These are phyloP conservation scores for Alosa sapidissima DNA, from an alignment of 2,797 vertebrate genomes.

Conservation along the genomic window DNA sequence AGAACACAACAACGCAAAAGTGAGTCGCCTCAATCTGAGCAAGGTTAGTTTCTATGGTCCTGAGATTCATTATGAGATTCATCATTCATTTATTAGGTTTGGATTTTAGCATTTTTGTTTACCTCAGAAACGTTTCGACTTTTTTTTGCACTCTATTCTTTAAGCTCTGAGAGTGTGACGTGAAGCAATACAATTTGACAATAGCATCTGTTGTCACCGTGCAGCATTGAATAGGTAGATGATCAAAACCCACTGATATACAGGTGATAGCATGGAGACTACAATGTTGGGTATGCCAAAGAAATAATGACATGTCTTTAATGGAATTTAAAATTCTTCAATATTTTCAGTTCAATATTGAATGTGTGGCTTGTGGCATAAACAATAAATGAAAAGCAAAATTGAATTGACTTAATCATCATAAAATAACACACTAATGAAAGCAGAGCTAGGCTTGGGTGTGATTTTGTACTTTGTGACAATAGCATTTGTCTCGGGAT, in stretches of 20 bases:
- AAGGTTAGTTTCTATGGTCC: not conserved
- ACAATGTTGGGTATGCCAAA: no score
- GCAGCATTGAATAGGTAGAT: no score
- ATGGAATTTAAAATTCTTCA: no score
- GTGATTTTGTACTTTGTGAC: not conserved
- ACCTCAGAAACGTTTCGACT: not conserved
- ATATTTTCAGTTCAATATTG: no score
- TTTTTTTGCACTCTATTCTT: not conserved
- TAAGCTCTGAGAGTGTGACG: not conserved
- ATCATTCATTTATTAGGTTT: no score
- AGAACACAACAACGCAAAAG: slow-evolving; percentile 41
- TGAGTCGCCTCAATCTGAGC: slow-evolving; percentile 26
- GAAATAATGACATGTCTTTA: no score
- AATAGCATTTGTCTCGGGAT: not conserved
- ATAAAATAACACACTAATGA: not conserved
- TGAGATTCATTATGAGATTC: no score
- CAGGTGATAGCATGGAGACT: not conserved
- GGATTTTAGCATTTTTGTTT: not conserved
- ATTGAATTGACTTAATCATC: not conserved
- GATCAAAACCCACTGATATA: not conserved
- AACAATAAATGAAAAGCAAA: not conserved
- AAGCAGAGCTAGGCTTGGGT: not conserved
- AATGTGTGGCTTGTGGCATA: not conserved
- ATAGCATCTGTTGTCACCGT: not conserved
- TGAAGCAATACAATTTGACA: not conserved